Evolutionary conservation across 2,113 vertebrate species (phyloP).

Genomic region (Pongo pygmaeus): DNA sequence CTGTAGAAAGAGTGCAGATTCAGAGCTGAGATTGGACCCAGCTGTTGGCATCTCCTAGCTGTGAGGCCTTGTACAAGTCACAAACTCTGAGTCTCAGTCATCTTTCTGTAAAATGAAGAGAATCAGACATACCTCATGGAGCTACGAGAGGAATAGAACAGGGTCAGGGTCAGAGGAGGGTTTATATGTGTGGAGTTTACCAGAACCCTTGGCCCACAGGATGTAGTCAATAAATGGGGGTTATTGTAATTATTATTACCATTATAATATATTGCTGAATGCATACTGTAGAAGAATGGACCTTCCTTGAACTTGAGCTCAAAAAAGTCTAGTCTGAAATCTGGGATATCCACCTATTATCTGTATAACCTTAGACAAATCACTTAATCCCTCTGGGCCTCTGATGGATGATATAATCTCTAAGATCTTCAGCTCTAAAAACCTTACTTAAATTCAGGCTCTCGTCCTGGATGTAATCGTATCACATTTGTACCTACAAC

Average conservation of each 20-base stretch:
- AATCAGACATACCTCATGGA: neutral
- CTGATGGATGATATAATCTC: conserved; percentile 23
- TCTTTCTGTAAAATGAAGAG: neutral
- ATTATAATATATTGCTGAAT: neutral
- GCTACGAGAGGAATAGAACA: neutral
- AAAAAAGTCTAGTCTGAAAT: conserved; percentile 6
- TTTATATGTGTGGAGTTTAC: neutral
- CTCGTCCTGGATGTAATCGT: neutral
- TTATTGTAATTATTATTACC: neutral
- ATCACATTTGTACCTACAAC: neutral
- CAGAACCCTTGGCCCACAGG: neutral
- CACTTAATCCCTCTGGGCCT: conserved; percentile 41
- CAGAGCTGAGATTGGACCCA: neutral
- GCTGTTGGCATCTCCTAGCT: neutral
- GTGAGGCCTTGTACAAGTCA: neutral
- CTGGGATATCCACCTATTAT: neutral
- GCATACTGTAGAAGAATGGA: neutral
- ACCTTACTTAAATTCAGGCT: conserved; percentile 41
- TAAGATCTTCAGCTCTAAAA: conserved; percentile 38
- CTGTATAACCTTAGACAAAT: conserved; percentile 37
- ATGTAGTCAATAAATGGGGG: neutral
- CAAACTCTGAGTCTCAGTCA: neutral
- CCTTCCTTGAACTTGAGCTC: neutral
- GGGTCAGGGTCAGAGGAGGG: accelerated
- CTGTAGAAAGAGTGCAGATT: neutral